Evolutionary conservation across 2,113 vertebrate species (phyloP), one percentile per base, ranked within the genome.

Genomic region (Pipra filicauda): DNA sequence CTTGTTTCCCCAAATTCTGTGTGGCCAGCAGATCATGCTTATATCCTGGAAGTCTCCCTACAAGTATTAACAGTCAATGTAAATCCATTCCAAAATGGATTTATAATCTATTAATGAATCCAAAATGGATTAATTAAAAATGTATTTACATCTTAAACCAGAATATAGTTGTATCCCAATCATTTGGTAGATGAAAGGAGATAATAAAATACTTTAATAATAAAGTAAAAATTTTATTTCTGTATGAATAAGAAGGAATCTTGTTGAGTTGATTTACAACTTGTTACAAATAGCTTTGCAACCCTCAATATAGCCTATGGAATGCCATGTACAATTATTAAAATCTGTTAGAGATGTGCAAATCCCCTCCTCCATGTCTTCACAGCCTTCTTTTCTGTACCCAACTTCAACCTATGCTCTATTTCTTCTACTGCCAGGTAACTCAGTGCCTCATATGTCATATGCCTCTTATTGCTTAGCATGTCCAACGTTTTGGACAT

Each of bases 241-340:
- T 16, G 6, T 37, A n/a, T 46, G 17, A 91, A 20, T 52, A 79
- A 65, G 7, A 22, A 79, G 5, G 15, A n/a, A 72, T 43, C 33
- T 12, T 35, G 12, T 30, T 33, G 8, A 51, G 8, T 1, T 70
- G 31, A 46, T 80, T 81, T 49, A 75, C 77, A 95, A 46, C 4
- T 64, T 55, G 11, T 55, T 39, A 39, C 77, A 94, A 81, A 43
- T 33, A 49, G 12, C 51, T 22, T n/a, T 80, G 20, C 17, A 51
- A 10, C 9, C 8, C 3, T 86, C 19, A 44, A 2, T 22, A 43
- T 8, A 54, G 9, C 31, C 30, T 35, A 26, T 0, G 4, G 12
- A 90, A 11, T n/a, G 59, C 4, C 12, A 24, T 0, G 0, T 44
- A 16, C 12, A 33, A 55, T 43, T 78, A 55, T 55, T 89, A 28